A percentile compares a stretch with the other conserved stretches of the same genome.
Conservation (phyloP, 2,113 vertebrate genomes). For the Heteronetta atricapilla region DNA sequence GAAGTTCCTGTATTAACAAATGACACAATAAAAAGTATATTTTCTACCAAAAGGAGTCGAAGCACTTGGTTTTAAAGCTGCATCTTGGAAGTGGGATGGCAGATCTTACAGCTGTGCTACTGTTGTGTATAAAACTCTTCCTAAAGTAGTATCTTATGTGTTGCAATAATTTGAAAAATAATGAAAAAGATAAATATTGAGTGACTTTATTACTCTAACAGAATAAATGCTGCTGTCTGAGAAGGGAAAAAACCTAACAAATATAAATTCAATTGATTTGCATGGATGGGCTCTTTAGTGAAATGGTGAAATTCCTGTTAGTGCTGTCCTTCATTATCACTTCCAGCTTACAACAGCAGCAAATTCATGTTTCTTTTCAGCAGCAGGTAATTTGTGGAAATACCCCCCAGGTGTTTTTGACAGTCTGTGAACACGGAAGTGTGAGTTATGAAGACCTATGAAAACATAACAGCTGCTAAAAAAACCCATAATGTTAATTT, state of each 20-base stretch:
- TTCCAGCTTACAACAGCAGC: not conserved
- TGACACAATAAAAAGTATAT: not conserved
- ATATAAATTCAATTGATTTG: not conserved
- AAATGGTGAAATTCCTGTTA: not conserved
- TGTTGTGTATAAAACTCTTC: not conserved
- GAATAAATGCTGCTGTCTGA: not conserved
- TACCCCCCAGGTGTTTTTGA: not conserved
- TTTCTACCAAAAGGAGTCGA: not conserved
- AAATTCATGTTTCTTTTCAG: not conserved
- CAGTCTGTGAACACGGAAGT: not conserved
- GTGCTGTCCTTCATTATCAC: not conserved
- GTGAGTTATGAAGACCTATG: not conserved
- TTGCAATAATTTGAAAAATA: not conserved
- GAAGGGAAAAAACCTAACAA: not conserved
- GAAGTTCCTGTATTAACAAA: not conserved
- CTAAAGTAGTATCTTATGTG: not conserved
- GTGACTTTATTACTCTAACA: not conserved
- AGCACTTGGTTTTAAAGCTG: not conserved
- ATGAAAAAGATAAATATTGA: not conserved
- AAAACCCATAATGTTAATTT: not conserved
- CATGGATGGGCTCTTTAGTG: not conserved
- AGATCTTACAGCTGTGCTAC: not conserved
- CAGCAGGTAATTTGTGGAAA: not conserved
- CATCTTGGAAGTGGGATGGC: not conserved
- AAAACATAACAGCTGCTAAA: not conserved